Evolutionary conservation across 2,888 invertebrate species (phyloP), one percentile per base, ranked within the genome.

Genomic region (Hirtodrosophila duncani): DNA sequence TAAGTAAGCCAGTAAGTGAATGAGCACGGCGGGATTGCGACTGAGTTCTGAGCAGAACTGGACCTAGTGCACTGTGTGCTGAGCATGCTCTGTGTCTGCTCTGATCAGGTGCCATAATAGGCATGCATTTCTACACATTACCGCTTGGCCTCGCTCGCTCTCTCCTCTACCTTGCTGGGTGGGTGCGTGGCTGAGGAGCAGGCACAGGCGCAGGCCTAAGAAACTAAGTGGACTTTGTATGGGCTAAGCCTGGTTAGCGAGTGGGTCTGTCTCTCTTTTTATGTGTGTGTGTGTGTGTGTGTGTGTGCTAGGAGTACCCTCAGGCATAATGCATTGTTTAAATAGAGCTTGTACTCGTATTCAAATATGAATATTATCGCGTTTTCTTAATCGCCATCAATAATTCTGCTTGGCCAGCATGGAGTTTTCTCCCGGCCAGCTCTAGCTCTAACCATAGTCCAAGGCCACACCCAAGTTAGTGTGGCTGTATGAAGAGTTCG

Each of bases 281-380:
- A 52, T 50, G 50, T 31, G 52, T 16, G 81, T 75, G 75, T 67
- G 69, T 72, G 69, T 67, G 50, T 51, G 49, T 43, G 49, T 48
- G 33, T 36, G 29, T 31, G 38, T 49, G 18, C 29, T 8, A 20
- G 7, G 50, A 56, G 53, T 55, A 36, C 67, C 69, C 81, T 70
- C 59, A 51, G 63, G 77, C 70, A 44, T 41, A 36, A 60, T 60
- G 74, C 83, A 82, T 82, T 82, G 83, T 82, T 81, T 82, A 77
- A 77, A 71, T 67, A 77, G 77, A 79, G 74, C 67, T 81, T 67
- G 63, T 69, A 58, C 39, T 53, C 41, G 70, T 64, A 75, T 78
- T 77, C 71, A 81, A 81, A 82, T 77, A 79, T 81, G 74, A 67
- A 79, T 69, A 77, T 82, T 82, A 81, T 82, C 78, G 70, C 71